Evolutionary conservation across 92 coral and sea anemone species (phyloP).

Genomic region (Zoanthus solanderi): DNA sequence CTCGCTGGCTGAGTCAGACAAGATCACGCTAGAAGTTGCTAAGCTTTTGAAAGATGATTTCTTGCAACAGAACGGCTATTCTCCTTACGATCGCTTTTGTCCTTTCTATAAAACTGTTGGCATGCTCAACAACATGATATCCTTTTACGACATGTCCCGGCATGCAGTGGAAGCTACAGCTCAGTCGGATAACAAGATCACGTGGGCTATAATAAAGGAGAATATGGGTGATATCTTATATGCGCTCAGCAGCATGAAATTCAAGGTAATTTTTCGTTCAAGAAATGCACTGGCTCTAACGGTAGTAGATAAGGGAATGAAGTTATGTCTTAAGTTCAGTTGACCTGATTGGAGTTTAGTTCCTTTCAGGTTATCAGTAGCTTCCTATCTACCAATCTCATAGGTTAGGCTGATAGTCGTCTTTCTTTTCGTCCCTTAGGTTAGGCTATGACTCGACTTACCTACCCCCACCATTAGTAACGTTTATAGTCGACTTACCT

Average conservation of each 20-base stretch:
- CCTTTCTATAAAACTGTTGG: constrained; percentile 99
- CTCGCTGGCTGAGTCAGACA: constrained; percentile 96
- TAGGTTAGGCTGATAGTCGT: too few relatives aligned
- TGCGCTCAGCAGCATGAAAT: constrained; percentile 93
- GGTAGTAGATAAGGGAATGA: neutral
- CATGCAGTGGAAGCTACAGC: constrained; percentile 98
- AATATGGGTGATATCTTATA: constrained; percentile 93
- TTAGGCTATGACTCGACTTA: too few relatives aligned
- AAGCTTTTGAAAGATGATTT: constrained; percentile 97
- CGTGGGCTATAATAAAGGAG: constrained; percentile 96
- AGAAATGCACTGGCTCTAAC: neutral
- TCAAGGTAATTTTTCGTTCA: constrained; percentile 70
- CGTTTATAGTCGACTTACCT: too few relatives aligned
- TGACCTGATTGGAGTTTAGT: neutral
- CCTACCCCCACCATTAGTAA: too few relatives aligned
- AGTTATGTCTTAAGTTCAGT: neutral
- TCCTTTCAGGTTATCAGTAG: too few relatives aligned
- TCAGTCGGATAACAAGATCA: constrained; percentile 97
- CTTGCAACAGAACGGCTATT: constrained; percentile 97
- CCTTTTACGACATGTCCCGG: constrained; percentile 95
- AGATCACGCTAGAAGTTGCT: constrained; percentile 96
- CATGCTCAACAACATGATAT: constrained; percentile 90
- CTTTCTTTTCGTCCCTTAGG: too few relatives aligned
- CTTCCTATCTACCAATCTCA: too few relatives aligned
- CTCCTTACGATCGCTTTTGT: constrained; percentile 95